These are phyloP conservation scores for Acropternis orthonyx DNA, from an alignment of 2,797 vertebrate species.

Conservation along the genomic window DNA sequence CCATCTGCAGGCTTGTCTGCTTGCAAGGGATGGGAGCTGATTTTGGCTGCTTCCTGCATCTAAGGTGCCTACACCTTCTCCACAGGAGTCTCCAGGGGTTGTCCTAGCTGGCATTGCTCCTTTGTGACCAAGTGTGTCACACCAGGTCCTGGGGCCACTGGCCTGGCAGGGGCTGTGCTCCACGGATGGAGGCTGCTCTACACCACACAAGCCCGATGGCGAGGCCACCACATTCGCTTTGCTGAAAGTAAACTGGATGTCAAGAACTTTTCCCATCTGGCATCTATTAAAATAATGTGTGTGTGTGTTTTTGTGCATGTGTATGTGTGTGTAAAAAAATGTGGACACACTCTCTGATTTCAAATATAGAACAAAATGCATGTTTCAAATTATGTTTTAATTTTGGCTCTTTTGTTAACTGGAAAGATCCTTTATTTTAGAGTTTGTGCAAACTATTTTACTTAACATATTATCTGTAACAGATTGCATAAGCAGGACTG, in stretches of 20 bases:
- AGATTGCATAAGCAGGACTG: constrained; percentile 62
- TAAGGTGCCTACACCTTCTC: not conserved
- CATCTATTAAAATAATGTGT: constrained; percentile 43
- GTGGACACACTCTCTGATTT: not conserved
- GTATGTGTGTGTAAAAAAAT: not conserved
- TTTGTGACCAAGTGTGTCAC: not conserved
- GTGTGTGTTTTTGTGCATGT: no score
- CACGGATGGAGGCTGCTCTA: not conserved
- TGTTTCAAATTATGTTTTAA: constrained; percentile 29
- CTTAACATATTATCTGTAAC: constrained; percentile 59
- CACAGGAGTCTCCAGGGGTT: not conserved
- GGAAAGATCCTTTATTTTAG: constrained; percentile 37
- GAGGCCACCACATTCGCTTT: rapidly evolving
- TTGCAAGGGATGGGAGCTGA: rapidly evolving
- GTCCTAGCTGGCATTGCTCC: not conserved
- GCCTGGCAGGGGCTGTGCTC: not conserved
- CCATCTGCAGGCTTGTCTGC: not conserved
- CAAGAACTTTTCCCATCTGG: constrained; percentile 48
- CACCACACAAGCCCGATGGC: rapidly evolving
- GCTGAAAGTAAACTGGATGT: not conserved
- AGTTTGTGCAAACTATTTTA: constrained; percentile 54
- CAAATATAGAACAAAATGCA: constrained; percentile 20
- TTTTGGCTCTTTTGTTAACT: constrained; percentile 46
- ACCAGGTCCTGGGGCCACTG: not conserved
- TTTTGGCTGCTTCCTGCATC: not conserved